Conservation (phyloP, 2,113 vertebrate species). For the Rousettus leschenaultii region DNA sequence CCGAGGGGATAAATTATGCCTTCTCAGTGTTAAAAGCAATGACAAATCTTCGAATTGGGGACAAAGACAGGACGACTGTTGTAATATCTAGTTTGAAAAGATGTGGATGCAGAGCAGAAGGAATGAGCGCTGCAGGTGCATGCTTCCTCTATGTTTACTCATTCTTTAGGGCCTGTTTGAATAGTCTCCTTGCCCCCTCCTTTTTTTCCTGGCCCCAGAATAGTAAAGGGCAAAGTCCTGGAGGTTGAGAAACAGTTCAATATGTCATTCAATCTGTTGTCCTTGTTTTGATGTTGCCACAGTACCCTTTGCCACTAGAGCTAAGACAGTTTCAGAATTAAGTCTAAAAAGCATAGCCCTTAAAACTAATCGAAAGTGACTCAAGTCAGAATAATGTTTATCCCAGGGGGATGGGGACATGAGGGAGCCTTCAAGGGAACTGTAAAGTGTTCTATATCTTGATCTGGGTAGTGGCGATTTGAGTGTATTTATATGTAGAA, state of each 20-base stretch:
- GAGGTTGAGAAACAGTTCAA: neutral
- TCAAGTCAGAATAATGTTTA: neutral
- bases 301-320: conserved; percentile 35
- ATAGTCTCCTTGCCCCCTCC: neutral
- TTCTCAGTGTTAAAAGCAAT: neutral
- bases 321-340: neutral
- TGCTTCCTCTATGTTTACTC: neutral
- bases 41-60: neutral
- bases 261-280: neutral
- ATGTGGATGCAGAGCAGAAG: neutral
- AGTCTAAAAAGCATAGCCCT: neutral
- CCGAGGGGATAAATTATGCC: neutral
- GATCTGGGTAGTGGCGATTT: neutral
- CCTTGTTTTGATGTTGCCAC: neutral
- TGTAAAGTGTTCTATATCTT: fast-evolving
- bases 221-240: conserved; percentile 25
- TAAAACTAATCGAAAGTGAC: neutral
- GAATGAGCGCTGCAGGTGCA: neutral
- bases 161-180: neutral
- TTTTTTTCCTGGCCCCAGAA: neutral
- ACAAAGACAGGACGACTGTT: neutral
- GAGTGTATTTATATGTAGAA: neutral
- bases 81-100: neutral
- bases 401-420: neutral
- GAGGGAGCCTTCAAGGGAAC: neutral